Evolutionary conservation across 2,113 vertebrate genomes (phyloP).

Genomic region (Xenopus borealis): DNA sequence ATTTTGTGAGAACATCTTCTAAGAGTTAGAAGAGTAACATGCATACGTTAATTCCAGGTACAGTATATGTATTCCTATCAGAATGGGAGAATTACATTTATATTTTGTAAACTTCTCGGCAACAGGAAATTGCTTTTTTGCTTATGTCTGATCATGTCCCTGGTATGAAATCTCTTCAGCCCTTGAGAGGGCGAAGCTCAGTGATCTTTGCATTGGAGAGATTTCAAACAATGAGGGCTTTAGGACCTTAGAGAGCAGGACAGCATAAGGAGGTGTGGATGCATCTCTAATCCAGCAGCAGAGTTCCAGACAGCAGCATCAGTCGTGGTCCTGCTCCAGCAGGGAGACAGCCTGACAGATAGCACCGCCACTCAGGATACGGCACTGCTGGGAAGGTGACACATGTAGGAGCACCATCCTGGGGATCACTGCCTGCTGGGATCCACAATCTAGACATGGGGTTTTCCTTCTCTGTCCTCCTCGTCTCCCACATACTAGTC

Average conservation of each 20-base stretch:
- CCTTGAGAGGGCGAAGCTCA: too few species aligned
- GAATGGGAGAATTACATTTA: too few species aligned
- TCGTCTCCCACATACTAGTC: slow-evolving; percentile 27
- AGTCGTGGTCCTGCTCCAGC: slow-evolving; percentile 17
- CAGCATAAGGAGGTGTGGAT: slow-evolving; percentile 35
- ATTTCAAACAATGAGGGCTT: slow-evolving; percentile 30
- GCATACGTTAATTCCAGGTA: too few species aligned
- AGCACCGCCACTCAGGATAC: slow-evolving; percentile 1
- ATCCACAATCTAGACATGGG: slow-evolving; percentile 18
- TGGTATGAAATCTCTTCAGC: too few species aligned
- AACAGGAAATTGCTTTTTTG: too few species aligned
- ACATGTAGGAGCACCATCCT: slow-evolving; percentile 3
- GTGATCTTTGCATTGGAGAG: too few species aligned
- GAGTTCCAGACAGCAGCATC: slow-evolving; percentile 33
- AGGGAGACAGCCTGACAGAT: slow-evolving; percentile 7
- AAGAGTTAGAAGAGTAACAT: too few species aligned
- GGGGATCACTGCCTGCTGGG: not conserved
- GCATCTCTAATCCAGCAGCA: slow-evolving; percentile 19
- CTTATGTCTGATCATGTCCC: too few species aligned
- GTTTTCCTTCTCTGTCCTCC: not conserved
- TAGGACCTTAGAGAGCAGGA: slow-evolving; percentile 40
- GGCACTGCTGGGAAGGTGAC: not conserved
- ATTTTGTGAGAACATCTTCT: too few species aligned
- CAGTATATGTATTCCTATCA: too few species aligned
- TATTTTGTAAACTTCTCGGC: too few species aligned